These are phyloP conservation scores for Drosophila busckii DNA, from an alignment of 1,140 invertebrate genomes.

Conservation along the genomic window DNA sequence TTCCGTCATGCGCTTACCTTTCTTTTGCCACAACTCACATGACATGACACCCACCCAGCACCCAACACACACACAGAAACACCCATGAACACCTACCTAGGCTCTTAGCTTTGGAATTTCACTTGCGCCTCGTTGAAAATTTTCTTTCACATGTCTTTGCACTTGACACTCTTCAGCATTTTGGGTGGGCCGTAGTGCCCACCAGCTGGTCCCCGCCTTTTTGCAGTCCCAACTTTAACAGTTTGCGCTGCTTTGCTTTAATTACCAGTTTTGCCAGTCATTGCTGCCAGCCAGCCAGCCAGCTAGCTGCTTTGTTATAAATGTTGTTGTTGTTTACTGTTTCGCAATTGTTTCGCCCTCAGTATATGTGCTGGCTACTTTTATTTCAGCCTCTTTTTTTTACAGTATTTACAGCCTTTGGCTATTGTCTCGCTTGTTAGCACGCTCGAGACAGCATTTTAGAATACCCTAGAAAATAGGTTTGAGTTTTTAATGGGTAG, in stretches of 20 bases:
- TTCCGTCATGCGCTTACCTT: slow-evolving; percentile 40
- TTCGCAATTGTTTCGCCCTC: slow-evolving; percentile 13
- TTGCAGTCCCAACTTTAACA: slow-evolving; percentile 13
- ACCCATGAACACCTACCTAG: no score
- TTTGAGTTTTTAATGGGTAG: not conserved
- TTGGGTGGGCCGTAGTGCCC: slow-evolving; percentile 36
- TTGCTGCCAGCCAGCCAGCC: slow-evolving; percentile 42
- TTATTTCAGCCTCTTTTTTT: slow-evolving; percentile 40
- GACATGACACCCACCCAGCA: slow-evolving; percentile 11
- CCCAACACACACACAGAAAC: not conserved
- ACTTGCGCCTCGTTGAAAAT: slow-evolving; percentile 27
- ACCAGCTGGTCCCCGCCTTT: no score
- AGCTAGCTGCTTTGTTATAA: slow-evolving; percentile 5
- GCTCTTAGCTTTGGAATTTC: slow-evolving; percentile 3
- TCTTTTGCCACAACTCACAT: not conserved
- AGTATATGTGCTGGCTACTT: slow-evolving; percentile 28
- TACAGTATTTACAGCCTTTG: slow-evolving; percentile 58
- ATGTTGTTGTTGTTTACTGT: slow-evolving; percentile 50
- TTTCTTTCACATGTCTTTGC: slow-evolving; percentile 58
- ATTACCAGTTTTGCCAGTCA: slow-evolving; percentile 57
- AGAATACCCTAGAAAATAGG: slow-evolving; percentile 12
- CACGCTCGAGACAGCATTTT: slow-evolving; percentile 44
- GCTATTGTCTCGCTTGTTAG: slow-evolving; percentile 70
- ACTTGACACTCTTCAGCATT: slow-evolving; percentile 67
- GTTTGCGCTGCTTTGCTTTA: slow-evolving; percentile 43